These are phyloP conservation scores for Hemicrepidius hirtus DNA, from an alignment of 2,888 invertebrate genomes.

Conservation along the genomic window DNA sequence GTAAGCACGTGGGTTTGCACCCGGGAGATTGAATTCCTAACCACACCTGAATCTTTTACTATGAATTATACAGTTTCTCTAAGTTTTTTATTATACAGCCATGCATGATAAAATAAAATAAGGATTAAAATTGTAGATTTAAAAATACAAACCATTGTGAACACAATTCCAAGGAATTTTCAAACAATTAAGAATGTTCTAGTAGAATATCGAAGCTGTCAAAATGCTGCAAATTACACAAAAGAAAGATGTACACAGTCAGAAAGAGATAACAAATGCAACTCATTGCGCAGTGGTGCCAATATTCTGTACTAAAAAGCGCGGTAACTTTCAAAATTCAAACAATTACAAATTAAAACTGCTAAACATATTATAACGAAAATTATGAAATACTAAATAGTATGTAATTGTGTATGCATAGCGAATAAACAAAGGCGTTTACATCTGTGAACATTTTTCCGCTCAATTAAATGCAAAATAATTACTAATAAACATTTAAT, in stretches of 20 bases:
- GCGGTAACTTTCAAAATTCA: too few species aligned
- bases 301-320: too few species aligned
- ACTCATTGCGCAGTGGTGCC: too few species aligned
- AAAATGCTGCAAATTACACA: neutral
- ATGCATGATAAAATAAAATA: neutral
- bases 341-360: too few species aligned
- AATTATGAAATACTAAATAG: too few species aligned
- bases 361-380: too few species aligned
- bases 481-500: too few species aligned
- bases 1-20: slow-evolving; percentile 60
- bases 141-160: slow-evolving; percentile 26
- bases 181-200: neutral
- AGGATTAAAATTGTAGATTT: neutral
- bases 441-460: too few species aligned
- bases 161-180: neutral
- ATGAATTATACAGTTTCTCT: neutral
- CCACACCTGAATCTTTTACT: slow-evolving; percentile 60
- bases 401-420: too few species aligned
- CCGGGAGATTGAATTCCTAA: slow-evolving; percentile 54
- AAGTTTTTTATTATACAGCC: neutral
- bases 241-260: neutral
- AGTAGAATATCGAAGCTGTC: neutral
- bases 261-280: neutral
- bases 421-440: too few species aligned
- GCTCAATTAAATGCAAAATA: too few species aligned